Evolutionary conservation across 2,797 vertebrate genomes (phyloP).

Genomic region (Melanotaenia trifasciata): DNA sequence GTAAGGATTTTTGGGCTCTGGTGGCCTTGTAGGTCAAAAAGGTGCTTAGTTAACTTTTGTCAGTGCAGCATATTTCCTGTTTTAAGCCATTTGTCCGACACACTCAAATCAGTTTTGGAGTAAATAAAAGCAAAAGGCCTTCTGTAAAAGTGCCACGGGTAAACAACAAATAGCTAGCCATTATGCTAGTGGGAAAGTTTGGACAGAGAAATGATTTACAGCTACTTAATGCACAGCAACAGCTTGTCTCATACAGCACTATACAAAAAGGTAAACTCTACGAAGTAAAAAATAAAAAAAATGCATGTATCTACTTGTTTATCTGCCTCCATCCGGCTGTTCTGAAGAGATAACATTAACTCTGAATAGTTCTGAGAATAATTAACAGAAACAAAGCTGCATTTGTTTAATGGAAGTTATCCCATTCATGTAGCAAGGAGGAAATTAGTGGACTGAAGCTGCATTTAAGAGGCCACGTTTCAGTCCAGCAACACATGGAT

Average conservation of each 20-base stretch:
- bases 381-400: slow-evolving; percentile 19
- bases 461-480: neutral
- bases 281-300: slow-evolving; percentile 5
- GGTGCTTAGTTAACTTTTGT: no score
- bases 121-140: no score
- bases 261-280: neutral
- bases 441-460: slow-evolving; percentile 7
- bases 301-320: slow-evolving; percentile 23
- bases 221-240: neutral
- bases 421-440: neutral
- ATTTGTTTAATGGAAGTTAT: slow-evolving; percentile 5
- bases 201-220: neutral
- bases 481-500: neutral
- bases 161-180: no score
- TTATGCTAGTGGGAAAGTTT: neutral
- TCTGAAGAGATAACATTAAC: neutral
- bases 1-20: no score
- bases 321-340: neutral
- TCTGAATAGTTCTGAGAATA: neutral
- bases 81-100: no score
- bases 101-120: no score
- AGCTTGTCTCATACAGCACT: no score
- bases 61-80: no score
- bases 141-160: no score
- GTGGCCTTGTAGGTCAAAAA: no score